Evolutionary conservation across 2,888 invertebrate species (phyloP).

Genomic region (Drosophila kambysellisi): DNA sequence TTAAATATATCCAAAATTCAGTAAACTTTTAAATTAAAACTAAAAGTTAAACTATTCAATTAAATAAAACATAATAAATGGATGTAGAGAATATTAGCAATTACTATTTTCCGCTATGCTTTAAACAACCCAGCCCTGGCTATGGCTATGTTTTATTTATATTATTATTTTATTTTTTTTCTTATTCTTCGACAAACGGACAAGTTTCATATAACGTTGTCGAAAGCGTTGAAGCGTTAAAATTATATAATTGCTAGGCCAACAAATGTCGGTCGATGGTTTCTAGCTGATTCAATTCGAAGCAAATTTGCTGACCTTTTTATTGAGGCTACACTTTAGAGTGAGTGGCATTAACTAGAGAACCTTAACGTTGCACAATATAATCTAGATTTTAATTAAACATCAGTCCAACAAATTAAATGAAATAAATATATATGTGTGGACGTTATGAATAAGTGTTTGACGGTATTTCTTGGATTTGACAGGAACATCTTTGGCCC

Average conservation of each 20-base stretch:
- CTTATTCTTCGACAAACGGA: constrained; percentile 37
- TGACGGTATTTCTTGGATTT: constrained; percentile 13
- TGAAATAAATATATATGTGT: constrained; percentile 50
- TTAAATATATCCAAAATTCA: too few relatives aligned
- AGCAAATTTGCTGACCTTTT: constrained; percentile 7
- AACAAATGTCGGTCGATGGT: constrained; percentile 18
- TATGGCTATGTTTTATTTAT: neutral
- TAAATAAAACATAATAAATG: neutral
- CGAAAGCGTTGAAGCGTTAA: constrained; percentile 64
- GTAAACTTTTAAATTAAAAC: too few relatives aligned
- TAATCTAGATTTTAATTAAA: constrained; percentile 71
- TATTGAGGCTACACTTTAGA: neutral
- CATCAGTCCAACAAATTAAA: constrained; percentile 39
- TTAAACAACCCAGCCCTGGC: constrained; percentile 45
- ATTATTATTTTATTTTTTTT: constrained; percentile 10
- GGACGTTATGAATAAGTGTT: constrained; percentile 12
- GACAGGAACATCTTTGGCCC: constrained; percentile 44
- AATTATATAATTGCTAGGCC: constrained; percentile 67
- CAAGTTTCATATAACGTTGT: constrained; percentile 63
- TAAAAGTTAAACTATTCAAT: neutral
- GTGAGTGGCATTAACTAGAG: neutral
- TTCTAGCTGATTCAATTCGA: constrained; percentile 1
- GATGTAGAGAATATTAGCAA: neutral
- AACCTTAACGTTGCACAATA: constrained; percentile 20
- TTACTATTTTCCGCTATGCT: neutral